phyloP scores from a whole-genome alignment of 2,888 invertebrate genomes.

The Uloborus plumipes region DNA sequence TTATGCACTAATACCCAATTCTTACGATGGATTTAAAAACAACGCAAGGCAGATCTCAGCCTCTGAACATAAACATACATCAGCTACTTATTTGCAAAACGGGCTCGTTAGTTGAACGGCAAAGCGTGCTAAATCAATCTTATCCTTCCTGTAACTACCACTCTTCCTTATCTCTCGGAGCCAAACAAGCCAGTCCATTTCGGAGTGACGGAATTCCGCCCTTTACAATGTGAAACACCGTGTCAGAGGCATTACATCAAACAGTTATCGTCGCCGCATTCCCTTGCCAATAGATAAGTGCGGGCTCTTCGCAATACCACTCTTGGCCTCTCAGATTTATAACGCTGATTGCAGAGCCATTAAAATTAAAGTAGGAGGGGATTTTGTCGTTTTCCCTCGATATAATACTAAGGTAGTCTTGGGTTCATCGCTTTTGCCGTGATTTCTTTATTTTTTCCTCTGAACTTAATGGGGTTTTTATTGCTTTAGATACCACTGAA shows the following conservation, averaged over 20 bases:
- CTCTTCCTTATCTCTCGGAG: slow-evolving; percentile 28
- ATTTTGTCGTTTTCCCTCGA: no score
- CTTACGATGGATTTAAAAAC: no score
- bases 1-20: no score
- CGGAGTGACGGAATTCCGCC: slow-evolving; percentile 26
- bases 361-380: slow-evolving; percentile 42
- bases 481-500: no score
- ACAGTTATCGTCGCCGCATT: slow-evolving; percentile 29
- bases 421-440: no score
- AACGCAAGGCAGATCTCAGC: not conserved
- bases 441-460: no score
- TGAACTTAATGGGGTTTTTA: no score
- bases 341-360: slow-evolving; percentile 51
- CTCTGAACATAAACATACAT: not conserved
- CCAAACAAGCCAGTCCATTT: slow-evolving; percentile 9
- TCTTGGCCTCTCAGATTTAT: slow-evolving; percentile 39
- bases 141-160: slow-evolving; percentile 17
- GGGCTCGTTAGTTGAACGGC: slow-evolving; percentile 26
- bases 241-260: slow-evolving; percentile 55
- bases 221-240: slow-evolving; percentile 51
- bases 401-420: no score
- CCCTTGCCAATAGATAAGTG: slow-evolving; percentile 23
- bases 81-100: slow-evolving; percentile 23
- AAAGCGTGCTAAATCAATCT: slow-evolving; percentile 25
- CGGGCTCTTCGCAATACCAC: slow-evolving; percentile 31